Base-by-base conservation (phyloP, 1,140 invertebrate genomes). In the Hylaeus anthracinus region DNA sequence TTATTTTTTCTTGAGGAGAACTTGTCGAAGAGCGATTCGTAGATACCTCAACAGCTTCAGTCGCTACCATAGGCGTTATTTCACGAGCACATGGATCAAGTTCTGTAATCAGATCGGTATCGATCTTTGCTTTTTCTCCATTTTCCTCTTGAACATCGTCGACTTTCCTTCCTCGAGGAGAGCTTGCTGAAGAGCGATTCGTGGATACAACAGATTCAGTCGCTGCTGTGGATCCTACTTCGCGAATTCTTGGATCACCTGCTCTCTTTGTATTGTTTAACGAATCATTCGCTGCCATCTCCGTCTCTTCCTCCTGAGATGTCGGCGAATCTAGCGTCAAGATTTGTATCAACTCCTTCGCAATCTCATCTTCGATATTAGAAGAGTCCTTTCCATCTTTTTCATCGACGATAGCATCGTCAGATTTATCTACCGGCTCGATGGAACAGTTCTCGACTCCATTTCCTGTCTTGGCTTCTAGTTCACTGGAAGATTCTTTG, bases 361-460 rank as follows among this genome's bases (percentile, higher is more conserved):
- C 51, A 8, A 60, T 72, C 53, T 88, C 53, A 41, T 81, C 72
- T 1, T 81, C 48, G 1, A 76, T 14, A 8, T 56, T 15, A 72
- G 45, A 6, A 43, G 37, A 64, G 37, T 66, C 37, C 9, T n/a
- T 1, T 64, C n/a, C 39, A 64, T 12, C 5, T 37, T 72, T n/a
- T 15, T 73, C 14, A 14, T 37, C 10, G 48, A 65, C 43, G 2
- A 15, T 2, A 5, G 0, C 15, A 0, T 66, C 10, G 37, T 1
- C 8, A 67, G 26, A 14, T 0, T 45, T 43, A 10, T 39, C 39
- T 14, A 37, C 10, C 4, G 26, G 8, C 5, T 45, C 26, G 37
- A 79, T 43, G 26, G 10, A 43, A 66, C 10, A 12, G 4, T 81
- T 60, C 1, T 71, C 43, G 6, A 1, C 12, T 14, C 4, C 39